These are phyloP conservation scores for Synergus laeviventris DNA, from an alignment of 2,888 invertebrate species.

Conservation along the genomic window DNA sequence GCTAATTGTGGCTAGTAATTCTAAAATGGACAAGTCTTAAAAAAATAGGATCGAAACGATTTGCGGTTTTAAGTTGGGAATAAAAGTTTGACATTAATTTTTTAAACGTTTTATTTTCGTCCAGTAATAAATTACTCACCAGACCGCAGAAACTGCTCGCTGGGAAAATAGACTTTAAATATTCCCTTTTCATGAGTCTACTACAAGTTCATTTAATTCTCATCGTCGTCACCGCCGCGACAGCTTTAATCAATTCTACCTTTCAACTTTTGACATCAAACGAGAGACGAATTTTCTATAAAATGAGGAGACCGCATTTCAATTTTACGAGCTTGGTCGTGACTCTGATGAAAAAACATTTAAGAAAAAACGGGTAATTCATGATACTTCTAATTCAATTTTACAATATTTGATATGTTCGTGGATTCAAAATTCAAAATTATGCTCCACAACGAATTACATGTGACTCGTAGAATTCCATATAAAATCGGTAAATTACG, in stretches of 20 bases:
- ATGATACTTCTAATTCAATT: too few relatives aligned
- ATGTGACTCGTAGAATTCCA: too few relatives aligned
- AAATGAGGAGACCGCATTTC: slow-evolving; percentile 7
- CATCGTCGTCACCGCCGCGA: slow-evolving; percentile 21
- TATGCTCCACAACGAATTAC: too few relatives aligned
- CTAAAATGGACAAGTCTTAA: neutral
- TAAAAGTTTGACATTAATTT: neutral
- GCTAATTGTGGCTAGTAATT: too few relatives aligned
- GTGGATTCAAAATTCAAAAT: too few relatives aligned
- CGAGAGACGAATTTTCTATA: slow-evolving; percentile 1
- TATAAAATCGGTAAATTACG: slow-evolving; percentile 22
- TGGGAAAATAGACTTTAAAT: slow-evolving; percentile 32
- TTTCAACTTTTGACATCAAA: slow-evolving; percentile 33
- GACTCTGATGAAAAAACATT: neutral
- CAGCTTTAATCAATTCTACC: slow-evolving; percentile 12
- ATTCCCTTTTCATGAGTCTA: slow-evolving; percentile 25
- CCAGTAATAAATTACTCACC: slow-evolving; percentile 26
- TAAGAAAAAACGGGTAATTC: too few relatives aligned
- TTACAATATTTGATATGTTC: too few relatives aligned
- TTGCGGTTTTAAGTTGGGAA: neutral
- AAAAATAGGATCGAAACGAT: neutral
- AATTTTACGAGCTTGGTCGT: neutral
- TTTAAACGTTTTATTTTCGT: neutral
- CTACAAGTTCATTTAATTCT: slow-evolving; percentile 29
- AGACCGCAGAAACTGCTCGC: slow-evolving; percentile 19